Percentiles rank a stretch among this genome's conserved stretches.
These are phyloP conservation scores for Spilarctia lutea DNA, from an alignment of 2,888 invertebrate species.

Conservation along the genomic window DNA sequence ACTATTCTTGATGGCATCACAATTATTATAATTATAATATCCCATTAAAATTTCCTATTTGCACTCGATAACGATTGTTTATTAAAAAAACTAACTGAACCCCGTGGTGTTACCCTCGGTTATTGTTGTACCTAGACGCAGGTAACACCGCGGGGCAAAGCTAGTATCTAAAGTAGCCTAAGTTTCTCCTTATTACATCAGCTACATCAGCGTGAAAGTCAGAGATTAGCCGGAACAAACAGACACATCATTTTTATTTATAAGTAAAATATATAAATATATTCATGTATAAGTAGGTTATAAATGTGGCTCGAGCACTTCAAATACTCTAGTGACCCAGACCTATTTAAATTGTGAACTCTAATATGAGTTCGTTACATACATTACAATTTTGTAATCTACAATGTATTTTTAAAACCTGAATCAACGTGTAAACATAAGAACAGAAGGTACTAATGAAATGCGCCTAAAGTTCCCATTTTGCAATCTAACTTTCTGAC, in stretches of 20 bases:
- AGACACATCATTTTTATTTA: no score
- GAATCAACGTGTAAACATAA: neutral
- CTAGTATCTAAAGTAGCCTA: no score
- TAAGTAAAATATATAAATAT: neutral
- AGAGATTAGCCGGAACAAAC: no score
- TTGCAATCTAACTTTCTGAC: neutral
- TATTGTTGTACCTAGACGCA: no score
- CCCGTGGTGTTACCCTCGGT: no score
- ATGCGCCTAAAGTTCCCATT: neutral
- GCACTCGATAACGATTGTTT: constrained; percentile 29
- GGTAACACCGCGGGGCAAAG: no score
- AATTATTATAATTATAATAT: constrained; percentile 24
- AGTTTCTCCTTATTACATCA: no score
- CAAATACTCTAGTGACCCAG: neutral
- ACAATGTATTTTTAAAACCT: neutral
- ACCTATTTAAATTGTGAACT: neutral
- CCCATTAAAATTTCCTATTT: constrained; percentile 35
- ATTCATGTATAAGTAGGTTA: neutral
- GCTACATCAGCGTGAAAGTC: no score
- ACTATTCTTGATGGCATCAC: constrained; percentile 15
- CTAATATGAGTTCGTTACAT: neutral
- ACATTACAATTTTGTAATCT: neutral
- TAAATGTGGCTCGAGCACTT: neutral
- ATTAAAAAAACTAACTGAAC: no score
- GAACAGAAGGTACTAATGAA: neutral